Base-by-base conservation (phyloP, 2,888 invertebrate species). In the Sclerodermus sp. region DNA sequence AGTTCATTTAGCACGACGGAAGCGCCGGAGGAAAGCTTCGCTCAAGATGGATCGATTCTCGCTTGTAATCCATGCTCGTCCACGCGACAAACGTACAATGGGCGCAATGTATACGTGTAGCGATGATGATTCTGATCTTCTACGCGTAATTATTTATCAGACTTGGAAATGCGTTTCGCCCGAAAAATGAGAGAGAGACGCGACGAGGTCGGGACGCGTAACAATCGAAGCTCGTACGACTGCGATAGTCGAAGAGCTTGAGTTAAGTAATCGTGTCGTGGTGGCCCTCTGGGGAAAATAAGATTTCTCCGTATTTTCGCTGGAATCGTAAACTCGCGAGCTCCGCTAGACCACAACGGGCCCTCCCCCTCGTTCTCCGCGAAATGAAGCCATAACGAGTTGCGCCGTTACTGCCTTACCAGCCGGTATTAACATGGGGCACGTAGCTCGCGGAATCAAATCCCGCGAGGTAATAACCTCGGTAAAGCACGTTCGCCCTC, bases 401-500 rank as follows among this genome's bases (percentile, higher is more conserved):
- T 55, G 45, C 51, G 44, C 52, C 49, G 57, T 60, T 60, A 57
- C 51, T 41, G 47, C 51, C 46, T 46, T 37, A 44, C 45, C 51
- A 18, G 41, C 42, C 47, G 55, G 63, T 67, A 67, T 69, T 68
- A 71, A 64, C 66, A 64, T 58, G 60, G 56, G 50, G 60, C 66
- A 68, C 65, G 67, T 71, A 65, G 44, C 50, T 58, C 58, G 50
- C 59, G 53, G 62, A 56, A 70, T 71, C 71, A 71, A 64, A 69
- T 71, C 66, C 57, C 63, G 51, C 59, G 60, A 51, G 63, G 65
- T 65, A 71, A 69, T 70, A 71, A 71, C 61, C 59, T 51, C 8
- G 23, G 23, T 23, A 23, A 8, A 23, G 23, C 23, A 23, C 23
- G 23, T 23, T 23, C 23, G 23, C 23, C 23, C 23, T 23, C 23